A percentile compares a stretch with the other conserved stretches of the same genome.
These are phyloP conservation scores for Chymomyza costata DNA, from an alignment of 1,140 invertebrate genomes.

Conservation along the genomic window DNA sequence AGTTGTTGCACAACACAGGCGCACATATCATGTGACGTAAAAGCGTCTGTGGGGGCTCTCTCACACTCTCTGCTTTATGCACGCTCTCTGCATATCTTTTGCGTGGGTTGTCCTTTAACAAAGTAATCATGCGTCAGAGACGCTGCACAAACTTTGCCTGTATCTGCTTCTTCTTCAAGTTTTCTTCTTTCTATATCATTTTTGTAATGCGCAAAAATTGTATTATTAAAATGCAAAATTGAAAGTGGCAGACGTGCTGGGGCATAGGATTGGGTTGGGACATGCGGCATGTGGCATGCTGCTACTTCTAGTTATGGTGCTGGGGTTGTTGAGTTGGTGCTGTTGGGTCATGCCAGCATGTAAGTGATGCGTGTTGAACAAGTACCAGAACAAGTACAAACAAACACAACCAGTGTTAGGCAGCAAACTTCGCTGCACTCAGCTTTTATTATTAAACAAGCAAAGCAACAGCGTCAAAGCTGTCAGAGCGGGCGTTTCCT, in stretches of 20 bases:
- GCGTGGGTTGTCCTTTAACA: conserved; percentile 67
- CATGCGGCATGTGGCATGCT: no score
- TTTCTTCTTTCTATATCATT: conserved; percentile 23
- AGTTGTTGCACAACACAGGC: no score
- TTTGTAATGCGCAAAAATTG: conserved; percentile 58
- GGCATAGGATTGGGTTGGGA: conserved; percentile 10
- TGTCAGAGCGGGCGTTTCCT: no score
- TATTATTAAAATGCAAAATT: conserved; percentile 73
- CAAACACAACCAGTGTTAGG: not conserved
- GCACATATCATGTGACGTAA: no score
- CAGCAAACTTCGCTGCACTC: conserved; percentile 31
- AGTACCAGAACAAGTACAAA: conserved; percentile 25
- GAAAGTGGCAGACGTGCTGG: conserved; percentile 60
- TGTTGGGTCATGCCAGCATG: conserved; percentile 43
- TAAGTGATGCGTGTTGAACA: conserved; percentile 52
- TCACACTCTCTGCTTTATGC: not conserved
- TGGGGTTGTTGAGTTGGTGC: no score
- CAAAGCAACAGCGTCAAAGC: not conserved
- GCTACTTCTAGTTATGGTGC: no score
- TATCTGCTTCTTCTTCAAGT: conserved; percentile 9
- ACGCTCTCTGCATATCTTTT: conserved; percentile 5
- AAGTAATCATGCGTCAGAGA: conserved; percentile 61
- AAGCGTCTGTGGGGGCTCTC: conserved; percentile 2
- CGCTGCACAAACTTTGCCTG: conserved; percentile 36
- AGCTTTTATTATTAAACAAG: conserved; percentile 48